phyloP scores from a whole-genome alignment of 2,113 vertebrate species.

The Tamias sibiricus region DNA sequence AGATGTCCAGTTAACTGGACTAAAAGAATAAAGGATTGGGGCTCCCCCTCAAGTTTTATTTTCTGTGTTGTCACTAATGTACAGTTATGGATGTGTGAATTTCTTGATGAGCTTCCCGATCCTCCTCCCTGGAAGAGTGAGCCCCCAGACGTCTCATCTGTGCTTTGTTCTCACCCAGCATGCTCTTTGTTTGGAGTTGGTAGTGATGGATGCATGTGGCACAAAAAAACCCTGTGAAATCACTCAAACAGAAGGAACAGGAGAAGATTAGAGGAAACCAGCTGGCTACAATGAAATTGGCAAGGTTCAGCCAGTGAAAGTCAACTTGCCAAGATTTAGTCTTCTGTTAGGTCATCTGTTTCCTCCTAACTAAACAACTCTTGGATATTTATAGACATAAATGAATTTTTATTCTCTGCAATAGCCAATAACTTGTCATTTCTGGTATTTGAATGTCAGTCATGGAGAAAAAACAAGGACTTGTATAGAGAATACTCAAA shows the following conservation, averaged over 20 bases:
- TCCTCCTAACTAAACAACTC: slow-evolving; percentile 84
- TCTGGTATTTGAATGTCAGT: slow-evolving; percentile 86
- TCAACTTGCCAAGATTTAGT: slow-evolving; percentile 86
- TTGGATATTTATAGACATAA: slow-evolving; percentile 86
- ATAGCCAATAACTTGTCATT: slow-evolving; percentile 85
- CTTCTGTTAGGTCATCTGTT: slow-evolving; percentile 88
- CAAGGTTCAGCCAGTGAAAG: slow-evolving; percentile 80
- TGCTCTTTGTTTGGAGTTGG: slow-evolving; percentile 80
- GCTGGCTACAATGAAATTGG: slow-evolving; percentile 86
- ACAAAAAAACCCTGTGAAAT: slow-evolving; percentile 80
- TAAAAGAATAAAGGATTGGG: neutral
- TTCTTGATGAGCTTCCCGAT: slow-evolving; percentile 81
- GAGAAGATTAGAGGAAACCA: slow-evolving; percentile 83
- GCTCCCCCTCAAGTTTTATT: slow-evolving; percentile 54
- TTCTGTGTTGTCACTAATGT: slow-evolving; percentile 68
- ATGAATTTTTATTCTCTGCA: slow-evolving; percentile 84
- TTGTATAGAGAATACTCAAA: slow-evolving; percentile 80
- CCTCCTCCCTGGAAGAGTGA: slow-evolving; percentile 64
- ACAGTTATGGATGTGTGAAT: slow-evolving; percentile 69
- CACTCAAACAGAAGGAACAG: slow-evolving; percentile 82
- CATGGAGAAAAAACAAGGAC: slow-evolving; percentile 81
- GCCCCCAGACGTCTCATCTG: slow-evolving; percentile 78
- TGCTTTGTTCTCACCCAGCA: slow-evolving; percentile 84
- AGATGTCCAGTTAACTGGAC: slow-evolving; percentile 72
- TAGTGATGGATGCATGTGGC: slow-evolving; percentile 75